Conservation (phyloP, 1,140 invertebrate genomes). For the Scaptodrosophila lebanonensis region DNA sequence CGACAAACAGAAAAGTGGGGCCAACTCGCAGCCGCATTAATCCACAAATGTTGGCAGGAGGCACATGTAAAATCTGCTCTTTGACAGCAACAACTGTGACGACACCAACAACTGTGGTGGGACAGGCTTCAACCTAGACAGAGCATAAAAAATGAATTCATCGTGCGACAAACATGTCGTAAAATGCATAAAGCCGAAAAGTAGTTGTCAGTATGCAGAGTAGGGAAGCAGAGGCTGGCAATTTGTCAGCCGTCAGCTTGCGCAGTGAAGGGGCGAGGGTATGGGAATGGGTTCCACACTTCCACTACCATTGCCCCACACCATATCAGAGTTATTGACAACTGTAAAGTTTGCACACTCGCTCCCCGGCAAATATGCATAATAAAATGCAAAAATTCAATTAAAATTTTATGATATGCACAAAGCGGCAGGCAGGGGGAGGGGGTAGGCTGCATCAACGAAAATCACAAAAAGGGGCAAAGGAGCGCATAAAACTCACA, state of each 20-base stretch:
- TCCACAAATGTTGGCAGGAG: slow-evolving; percentile 20
- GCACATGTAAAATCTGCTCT: background rate
- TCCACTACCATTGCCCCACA: slow-evolving; percentile 34
- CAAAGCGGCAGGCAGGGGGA: slow-evolving; percentile 40
- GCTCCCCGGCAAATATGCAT: slow-evolving; percentile 41
- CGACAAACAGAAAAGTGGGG: background rate
- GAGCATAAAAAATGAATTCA: slow-evolving; percentile 55
- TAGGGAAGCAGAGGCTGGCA: too few species aligned
- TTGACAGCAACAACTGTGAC: too few species aligned
- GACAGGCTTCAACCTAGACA: slow-evolving; percentile 22
- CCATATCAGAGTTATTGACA: slow-evolving; percentile 68
- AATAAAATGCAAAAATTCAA: slow-evolving; percentile 68
- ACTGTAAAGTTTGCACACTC: slow-evolving; percentile 63
- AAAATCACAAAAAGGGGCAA: slow-evolving; percentile 10
- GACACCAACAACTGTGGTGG: slow-evolving; percentile 4
- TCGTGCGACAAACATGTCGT: slow-evolving; percentile 4
- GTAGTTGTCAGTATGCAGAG: slow-evolving; percentile 39
- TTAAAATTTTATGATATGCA: slow-evolving; percentile 68
- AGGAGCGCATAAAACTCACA: slow-evolving; percentile 35
- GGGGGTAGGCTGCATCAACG: background rate
- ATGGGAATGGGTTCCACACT: slow-evolving; percentile 7
- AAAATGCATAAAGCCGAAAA: slow-evolving; percentile 53
- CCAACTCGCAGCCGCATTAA: slow-evolving; percentile 38
- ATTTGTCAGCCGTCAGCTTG: too few species aligned
- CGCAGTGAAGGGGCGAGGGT: background rate